These are phyloP conservation scores for Argyresthia albistria DNA, from an alignment of 2,888 invertebrate genomes.

Conservation along the genomic window DNA sequence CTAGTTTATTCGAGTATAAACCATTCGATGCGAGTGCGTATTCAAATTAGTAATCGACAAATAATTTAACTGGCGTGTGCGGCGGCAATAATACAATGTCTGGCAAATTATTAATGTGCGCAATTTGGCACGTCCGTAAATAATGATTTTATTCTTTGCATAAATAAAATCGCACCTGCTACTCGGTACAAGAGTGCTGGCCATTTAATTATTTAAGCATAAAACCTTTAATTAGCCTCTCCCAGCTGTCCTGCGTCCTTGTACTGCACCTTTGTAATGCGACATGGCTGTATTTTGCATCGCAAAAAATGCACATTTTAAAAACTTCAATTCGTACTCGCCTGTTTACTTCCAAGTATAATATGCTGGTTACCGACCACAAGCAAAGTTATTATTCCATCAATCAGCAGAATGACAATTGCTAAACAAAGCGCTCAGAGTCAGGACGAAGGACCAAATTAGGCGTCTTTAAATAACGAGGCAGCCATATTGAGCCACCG, in stretches of 20 bases:
- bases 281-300: slow-evolving; percentile 55
- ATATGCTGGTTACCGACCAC: neutral
- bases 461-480: slow-evolving; percentile 44
- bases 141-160: slow-evolving; percentile 60
- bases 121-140: slow-evolving; percentile 60
- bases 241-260: slow-evolving; percentile 59
- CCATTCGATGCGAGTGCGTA: neutral
- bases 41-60: slow-evolving; percentile 7
- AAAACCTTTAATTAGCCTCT: slow-evolving; percentile 65
- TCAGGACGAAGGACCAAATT: slow-evolving; percentile 28
- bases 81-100: slow-evolving; percentile 24
- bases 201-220: slow-evolving; percentile 68
- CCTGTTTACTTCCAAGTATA: slow-evolving; percentile 9
- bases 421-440: too few species aligned
- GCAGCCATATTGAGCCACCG: slow-evolving; percentile 42
- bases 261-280: slow-evolving; percentile 60
- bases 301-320: slow-evolving; percentile 55
- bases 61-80: slow-evolving; percentile 18
- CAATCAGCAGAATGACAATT: neutral
- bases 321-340: slow-evolving; percentile 30
- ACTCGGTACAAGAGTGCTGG: slow-evolving; percentile 19
- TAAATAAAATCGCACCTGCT: slow-evolving; percentile 54
- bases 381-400: neutral
- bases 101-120: slow-evolving; percentile 37
- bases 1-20: neutral